Base-by-base conservation (phyloP, 2,113 vertebrate genomes). In the Zosterops lateralis region DNA sequence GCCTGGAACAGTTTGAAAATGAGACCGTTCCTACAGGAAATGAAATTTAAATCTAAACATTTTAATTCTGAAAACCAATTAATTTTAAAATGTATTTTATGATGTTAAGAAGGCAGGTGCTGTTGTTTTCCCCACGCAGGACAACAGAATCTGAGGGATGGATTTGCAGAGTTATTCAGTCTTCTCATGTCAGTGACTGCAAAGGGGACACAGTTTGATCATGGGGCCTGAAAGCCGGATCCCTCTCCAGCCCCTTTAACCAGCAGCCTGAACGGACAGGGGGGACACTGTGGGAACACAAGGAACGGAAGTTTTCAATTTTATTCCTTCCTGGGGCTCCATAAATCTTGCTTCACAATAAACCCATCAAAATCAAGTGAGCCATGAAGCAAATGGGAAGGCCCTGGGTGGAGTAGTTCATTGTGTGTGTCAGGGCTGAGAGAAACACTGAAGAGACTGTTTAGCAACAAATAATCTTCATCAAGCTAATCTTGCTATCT, bases 261-360 rank as follows among this genome's bases (percentile, higher is more conserved):
- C 67, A 77, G 38, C 67, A 80, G 58, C 18, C 1, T 19, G 42
- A 78, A 70, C 0, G 0, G 62, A 53, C 19, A 54, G 0, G 1
- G 71, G 32, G 54, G 56, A 12, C 74, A 67, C 87, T 71, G 73
- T 74, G 77, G 73, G 84, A 96, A 90, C 73, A 75, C 0, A 85
- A 21, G 29, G 56, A 91, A 62, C 31, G 78, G 91, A 96, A 96
- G 93, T 90, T 92, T 90, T 94, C 68, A 24, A 86, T 90, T 95
- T 91, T 80, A 93, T 85, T 95, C 87, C 81, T 89, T 94, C 93
- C 92, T 79, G 40, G 25, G 75, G 68, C 67, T 83, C 91, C 82
- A 84, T 94, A 95, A 95, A 96, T 95, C 90, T 26, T 36, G 15
- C 76, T 90, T 90, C 85, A 93, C 87, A 95, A 93, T 92, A 94